Conservation (phyloP, 2,888 invertebrate species). For the Coleophora deauratella region DNA sequence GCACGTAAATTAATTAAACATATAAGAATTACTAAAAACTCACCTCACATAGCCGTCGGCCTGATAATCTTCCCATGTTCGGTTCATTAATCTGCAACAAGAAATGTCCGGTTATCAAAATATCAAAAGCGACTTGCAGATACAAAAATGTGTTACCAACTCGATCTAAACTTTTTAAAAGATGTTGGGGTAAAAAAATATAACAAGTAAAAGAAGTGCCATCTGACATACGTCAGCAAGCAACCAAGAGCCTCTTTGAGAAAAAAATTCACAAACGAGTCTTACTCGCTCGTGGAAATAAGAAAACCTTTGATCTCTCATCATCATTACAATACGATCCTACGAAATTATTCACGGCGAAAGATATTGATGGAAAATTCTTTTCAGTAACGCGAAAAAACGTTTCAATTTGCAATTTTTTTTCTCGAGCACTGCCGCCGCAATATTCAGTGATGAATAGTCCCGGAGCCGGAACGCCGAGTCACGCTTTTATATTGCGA, state of each 20-base stretch:
- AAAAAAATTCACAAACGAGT: not conserved
- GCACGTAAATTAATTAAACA: not conserved
- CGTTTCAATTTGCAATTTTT: conserved; percentile 13
- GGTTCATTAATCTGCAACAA: conserved; percentile 33
- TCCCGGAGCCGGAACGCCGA: conserved; percentile 34
- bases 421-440: conserved; percentile 1
- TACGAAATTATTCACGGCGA: not conserved
- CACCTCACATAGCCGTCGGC: conserved; percentile 45
- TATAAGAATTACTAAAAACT: conserved; percentile 15
- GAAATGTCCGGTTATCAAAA: not conserved
- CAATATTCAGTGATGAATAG: conserved; percentile 36
- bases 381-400: conserved; percentile 6
- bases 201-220: not conserved
- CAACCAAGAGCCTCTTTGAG: not conserved
- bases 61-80: conserved; percentile 28
- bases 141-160: too few species aligned
- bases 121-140: too few species aligned
- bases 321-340: not conserved
- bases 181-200: not conserved
- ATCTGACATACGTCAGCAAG: not conserved
- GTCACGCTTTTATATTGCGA: conserved; percentile 66
- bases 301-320: not conserved
- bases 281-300: not conserved
- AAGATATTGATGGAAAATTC: not conserved
- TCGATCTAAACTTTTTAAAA: too few species aligned